Percentiles rank a stretch among this genome's conserved stretches.
phyloP scores from a whole-genome alignment of 2,888 invertebrate genomes.

The Beris chalybata region DNA sequence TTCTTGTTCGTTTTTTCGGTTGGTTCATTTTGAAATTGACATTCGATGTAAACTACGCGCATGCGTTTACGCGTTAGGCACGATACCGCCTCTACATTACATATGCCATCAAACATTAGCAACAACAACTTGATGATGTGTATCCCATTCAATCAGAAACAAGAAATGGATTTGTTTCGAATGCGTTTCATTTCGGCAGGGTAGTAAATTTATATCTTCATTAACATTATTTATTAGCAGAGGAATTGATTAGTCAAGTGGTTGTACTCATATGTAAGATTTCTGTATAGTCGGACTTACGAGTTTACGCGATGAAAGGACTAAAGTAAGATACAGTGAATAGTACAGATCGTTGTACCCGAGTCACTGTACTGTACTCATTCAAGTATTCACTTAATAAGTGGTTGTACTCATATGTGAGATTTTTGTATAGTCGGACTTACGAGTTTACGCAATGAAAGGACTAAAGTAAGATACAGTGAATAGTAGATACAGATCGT shows the following conservation, averaged over 20 bases:
- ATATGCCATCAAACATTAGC: neutral
- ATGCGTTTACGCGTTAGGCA: constrained; percentile 20
- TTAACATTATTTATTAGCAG: constrained; percentile 31
- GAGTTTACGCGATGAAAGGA: no score
- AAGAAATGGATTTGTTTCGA: constrained; percentile 19
- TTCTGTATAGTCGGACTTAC: no score
- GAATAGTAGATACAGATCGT: no score
- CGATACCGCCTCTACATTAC: constrained; percentile 13
- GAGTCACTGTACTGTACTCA: no score
- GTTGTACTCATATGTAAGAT: neutral
- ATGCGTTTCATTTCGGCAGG: constrained; percentile 18
- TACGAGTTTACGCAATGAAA: no score
- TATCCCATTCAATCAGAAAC: no score
- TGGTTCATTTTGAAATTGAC: constrained; percentile 15
- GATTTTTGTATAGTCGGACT: no score
- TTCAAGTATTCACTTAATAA: no score
- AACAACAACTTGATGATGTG: neutral
- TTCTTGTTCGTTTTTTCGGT: constrained; percentile 7
- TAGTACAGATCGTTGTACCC: no score
- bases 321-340: no score
- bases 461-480: no score
- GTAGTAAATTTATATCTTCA: constrained; percentile 30
- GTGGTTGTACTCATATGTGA: neutral
- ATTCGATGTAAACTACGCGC: constrained; percentile 21
- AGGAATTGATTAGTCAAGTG: constrained; percentile 30